Evolutionary conservation across 2,888 invertebrate genomes (phyloP).

Genomic region (Pegoplata infirma): DNA sequence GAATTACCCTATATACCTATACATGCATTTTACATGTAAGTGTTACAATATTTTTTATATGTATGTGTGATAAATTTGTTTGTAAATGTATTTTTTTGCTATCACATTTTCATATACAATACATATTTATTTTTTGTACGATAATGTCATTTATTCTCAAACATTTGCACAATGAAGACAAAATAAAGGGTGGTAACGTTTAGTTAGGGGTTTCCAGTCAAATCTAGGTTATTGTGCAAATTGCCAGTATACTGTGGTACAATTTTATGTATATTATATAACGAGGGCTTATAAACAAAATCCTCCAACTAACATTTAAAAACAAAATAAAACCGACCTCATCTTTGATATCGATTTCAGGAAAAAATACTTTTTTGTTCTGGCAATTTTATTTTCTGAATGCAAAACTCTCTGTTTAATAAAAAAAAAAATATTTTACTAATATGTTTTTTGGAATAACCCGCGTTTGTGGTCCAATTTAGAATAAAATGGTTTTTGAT

Average conservation of each 20-base stretch:
- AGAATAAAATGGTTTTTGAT: no score
- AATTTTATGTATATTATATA: background rate
- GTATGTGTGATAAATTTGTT: background rate
- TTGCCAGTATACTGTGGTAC: slow-evolving; percentile 17
- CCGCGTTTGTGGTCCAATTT: no score
- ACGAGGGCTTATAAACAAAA: no score
- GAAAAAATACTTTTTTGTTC: no score
- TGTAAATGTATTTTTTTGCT: background rate
- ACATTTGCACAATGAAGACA: background rate
- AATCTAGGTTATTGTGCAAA: slow-evolving; percentile 55
- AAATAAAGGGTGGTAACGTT: background rate
- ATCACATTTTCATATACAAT: background rate
- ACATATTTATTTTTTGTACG: background rate
- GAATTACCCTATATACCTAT: background rate
- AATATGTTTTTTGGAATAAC: no score
- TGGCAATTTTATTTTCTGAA: no score
- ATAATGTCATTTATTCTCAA: slow-evolving; percentile 18
- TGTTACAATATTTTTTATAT: no score
- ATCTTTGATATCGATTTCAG: no score
- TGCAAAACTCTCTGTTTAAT: no score
- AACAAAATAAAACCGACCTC: no score
- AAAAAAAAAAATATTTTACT: no score
- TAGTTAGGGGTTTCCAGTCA: background rate
- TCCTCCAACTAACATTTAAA: no score
- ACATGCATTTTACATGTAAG: background rate